phyloP scores from a whole-genome alignment of 2,888 invertebrate species.

The Lithophane ornitopus region DNA sequence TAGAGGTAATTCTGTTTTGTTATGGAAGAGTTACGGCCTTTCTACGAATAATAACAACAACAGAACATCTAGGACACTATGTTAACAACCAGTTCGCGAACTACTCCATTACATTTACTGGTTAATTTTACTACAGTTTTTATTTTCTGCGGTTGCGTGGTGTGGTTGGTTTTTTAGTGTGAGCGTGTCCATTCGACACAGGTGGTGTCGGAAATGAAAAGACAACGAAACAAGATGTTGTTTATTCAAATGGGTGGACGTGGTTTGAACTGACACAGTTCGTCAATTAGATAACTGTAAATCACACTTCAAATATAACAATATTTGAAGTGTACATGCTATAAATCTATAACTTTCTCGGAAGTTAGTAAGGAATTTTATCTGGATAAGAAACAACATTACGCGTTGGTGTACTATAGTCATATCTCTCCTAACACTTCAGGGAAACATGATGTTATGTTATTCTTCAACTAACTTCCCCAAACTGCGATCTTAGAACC shows the following conservation, averaged over 20 bases:
- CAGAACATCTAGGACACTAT: conserved; percentile 38
- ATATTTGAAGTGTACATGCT: neutral
- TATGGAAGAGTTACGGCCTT: neutral
- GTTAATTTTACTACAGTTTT: conserved; percentile 47
- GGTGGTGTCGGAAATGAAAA: neutral
- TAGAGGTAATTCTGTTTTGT: conserved; percentile 6
- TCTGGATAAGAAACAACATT: neutral
- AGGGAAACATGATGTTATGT: neutral
- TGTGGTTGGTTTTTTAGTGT: conserved; percentile 4
- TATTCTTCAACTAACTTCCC: neutral
- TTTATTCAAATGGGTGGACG: neutral
- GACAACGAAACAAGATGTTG: neutral
- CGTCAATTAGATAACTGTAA: neutral
- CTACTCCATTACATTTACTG: conserved; percentile 31
- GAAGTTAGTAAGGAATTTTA: neutral
- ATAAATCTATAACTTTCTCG: neutral
- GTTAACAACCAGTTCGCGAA: conserved; percentile 45
- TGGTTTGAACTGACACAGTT: neutral
- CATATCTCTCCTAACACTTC: neutral
- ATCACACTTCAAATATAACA: too few relatives aligned
- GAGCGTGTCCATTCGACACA: neutral
- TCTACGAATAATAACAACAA: conserved; percentile 17
- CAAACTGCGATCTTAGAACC: neutral
- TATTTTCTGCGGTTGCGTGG: conserved; percentile 32
- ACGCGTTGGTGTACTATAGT: neutral